Conservation (phyloP, 2,113 vertebrate genomes). For the Trematomus loennbergii region DNA sequence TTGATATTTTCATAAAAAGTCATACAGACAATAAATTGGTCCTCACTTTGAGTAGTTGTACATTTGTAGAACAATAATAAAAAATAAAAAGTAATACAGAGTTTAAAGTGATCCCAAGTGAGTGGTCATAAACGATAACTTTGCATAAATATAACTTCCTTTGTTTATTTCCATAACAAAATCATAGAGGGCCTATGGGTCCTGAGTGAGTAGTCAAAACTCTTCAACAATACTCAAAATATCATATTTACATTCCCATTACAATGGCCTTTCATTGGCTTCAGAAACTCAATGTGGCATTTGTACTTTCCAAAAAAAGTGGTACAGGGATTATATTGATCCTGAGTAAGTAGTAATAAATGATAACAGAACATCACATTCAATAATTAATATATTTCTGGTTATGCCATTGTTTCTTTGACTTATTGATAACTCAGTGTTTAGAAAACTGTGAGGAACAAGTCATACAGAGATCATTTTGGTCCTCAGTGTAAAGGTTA, state of each 20-base stretch:
- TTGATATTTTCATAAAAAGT: no score
- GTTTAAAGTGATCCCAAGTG: not conserved
- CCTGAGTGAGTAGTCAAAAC: not conserved
- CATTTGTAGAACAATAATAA: no score
- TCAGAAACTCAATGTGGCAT: not conserved
- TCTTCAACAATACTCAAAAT: no score
- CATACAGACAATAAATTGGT: not conserved
- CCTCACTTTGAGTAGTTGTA: not conserved
- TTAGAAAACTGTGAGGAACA: not conserved
- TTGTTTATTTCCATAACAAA: not conserved
- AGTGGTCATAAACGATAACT: not conserved
- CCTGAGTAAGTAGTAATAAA: not conserved
- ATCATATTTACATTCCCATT: not conserved
- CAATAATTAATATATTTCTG: not conserved
- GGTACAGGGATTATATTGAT: not conserved
- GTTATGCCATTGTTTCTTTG: not conserved
- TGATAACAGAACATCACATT: not conserved
- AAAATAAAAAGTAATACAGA: no score
- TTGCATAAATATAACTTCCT: not conserved
- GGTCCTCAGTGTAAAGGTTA: not conserved
- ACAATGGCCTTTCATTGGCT: no score
- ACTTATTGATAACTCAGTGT: not conserved
- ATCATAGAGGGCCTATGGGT: not conserved
- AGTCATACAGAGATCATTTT: not conserved
- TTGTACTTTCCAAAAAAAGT: not conserved